Conservation (phyloP, 2,888 invertebrate species). For the Cantharis rustica region DNA sequence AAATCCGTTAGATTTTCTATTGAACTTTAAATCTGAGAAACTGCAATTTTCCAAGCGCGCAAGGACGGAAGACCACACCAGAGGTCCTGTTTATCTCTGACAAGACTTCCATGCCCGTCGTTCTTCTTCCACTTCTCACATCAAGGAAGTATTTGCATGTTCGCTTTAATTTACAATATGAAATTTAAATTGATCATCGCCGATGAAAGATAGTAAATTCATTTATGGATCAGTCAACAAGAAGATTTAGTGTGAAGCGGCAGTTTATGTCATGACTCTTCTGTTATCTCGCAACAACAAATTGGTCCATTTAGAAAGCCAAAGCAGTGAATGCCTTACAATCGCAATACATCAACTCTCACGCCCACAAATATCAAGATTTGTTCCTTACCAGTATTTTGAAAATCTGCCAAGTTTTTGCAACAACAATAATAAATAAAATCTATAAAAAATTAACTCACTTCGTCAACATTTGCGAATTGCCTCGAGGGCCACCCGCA, state of each 20-base stretch:
- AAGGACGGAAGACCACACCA: slow-evolving; percentile 34
- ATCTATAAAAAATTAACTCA: background rate
- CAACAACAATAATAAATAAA: background rate
- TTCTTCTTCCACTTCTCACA: slow-evolving; percentile 15
- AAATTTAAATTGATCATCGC: background rate
- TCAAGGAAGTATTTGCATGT: background rate
- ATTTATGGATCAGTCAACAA: slow-evolving; percentile 8
- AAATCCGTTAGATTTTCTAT: background rate
- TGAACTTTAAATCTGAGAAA: background rate
- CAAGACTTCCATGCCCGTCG: slow-evolving; percentile 26
- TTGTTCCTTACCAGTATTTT: background rate
- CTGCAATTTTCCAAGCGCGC: background rate
- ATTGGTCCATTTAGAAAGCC: slow-evolving; percentile 24
- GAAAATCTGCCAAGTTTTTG: background rate
- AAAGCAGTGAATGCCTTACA: slow-evolving; percentile 11
- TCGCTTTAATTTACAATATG: background rate
- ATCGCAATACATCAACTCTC: slow-evolving; percentile 14
- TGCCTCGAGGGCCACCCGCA: background rate
- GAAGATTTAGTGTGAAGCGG: slow-evolving; percentile 10
- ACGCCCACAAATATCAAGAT: slow-evolving; percentile 16
- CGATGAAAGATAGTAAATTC: background rate
- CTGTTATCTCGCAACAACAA: slow-evolving; percentile 18
- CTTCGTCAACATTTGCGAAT: background rate
- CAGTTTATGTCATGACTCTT: slow-evolving; percentile 21
- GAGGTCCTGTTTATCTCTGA: slow-evolving; percentile 34